Evolutionary conservation across 2,888 invertebrate species (phyloP).

Genomic region (Halocaridina rubra): DNA sequence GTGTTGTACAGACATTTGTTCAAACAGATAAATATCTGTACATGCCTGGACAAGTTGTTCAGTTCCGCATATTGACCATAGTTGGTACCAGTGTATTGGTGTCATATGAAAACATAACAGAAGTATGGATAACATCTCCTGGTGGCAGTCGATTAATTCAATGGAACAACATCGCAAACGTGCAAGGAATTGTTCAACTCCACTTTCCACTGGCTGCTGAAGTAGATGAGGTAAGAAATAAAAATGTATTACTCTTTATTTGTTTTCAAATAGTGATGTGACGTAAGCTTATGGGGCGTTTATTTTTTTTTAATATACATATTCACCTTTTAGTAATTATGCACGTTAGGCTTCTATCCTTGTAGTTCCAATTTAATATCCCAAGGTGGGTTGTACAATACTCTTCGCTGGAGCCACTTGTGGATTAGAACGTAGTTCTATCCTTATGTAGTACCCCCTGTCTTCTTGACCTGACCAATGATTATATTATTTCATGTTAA

Average conservation of each 20-base stretch:
- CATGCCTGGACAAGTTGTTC: not conserved
- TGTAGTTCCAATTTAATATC: too few relatives aligned
- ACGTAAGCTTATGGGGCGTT: too few relatives aligned
- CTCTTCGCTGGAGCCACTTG: too few relatives aligned
- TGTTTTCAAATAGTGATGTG: too few relatives aligned
- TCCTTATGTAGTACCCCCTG: too few relatives aligned
- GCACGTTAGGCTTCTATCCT: too few relatives aligned
- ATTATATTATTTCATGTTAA: too few relatives aligned
- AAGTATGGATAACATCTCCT: slow-evolving; percentile 68
- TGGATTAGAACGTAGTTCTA: too few relatives aligned
- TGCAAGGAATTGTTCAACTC: slow-evolving; percentile 75
- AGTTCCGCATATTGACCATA: not conserved
- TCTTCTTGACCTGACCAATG: too few relatives aligned
- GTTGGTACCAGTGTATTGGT: not conserved
- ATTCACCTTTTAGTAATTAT: too few relatives aligned
- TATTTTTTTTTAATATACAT: not conserved
- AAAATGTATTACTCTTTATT: not conserved
- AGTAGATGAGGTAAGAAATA: slow-evolving; percentile 60
- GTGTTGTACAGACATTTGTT: not conserved
- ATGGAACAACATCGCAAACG: slow-evolving; percentile 75
- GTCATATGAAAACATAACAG: not conserved
- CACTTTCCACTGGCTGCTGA: slow-evolving; percentile 69
- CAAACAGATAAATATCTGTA: not conserved
- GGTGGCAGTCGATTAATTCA: slow-evolving; percentile 75
- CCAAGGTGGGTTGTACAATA: too few relatives aligned